Evolutionary conservation across 1,140 invertebrate genomes (phyloP), one percentile per base, ranked within the genome.

Genomic region (Pachyrhynchus sulphureomaculatus): DNA sequence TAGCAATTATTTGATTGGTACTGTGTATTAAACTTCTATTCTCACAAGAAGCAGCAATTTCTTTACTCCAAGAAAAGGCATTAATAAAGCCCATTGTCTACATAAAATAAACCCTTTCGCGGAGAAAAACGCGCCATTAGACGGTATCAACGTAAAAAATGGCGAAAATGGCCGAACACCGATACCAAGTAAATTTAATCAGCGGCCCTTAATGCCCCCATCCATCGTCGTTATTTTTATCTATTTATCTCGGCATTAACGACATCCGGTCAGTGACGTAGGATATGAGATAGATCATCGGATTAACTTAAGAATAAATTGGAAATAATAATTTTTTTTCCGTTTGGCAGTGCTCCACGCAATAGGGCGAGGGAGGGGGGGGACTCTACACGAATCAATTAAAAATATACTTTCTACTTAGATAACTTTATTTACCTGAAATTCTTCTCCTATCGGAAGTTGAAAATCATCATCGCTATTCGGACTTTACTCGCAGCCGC

Each of bases 141-240:
- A 48, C 55, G 42, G 42, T 58, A 58, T 58, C 55, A 58, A 26
- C 21, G 44, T 58, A 58, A 58, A 58, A 58, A 58, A 58, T 58
- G 42, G 34, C 42, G 34, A 58, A 48, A 58, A 58, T 58, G 55
- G 55, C 55, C 44, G 55, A 58, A 58, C 55, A 58, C 55, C 55
- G 44, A 58, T 58, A 58, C 55, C 55, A 37, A 58, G 55, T 58
- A 48, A 58, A 58, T 58, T 58, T 58, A 58, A 58, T 58, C 55
- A 58, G 55, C 55, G 15, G 29, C 26, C 29, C 44, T 58, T 58
- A 58, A 58, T 58, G 55, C 42, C 55, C 55, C 48, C 55, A 58
- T 58, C 55, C 55, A 58, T 58, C 55, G 42, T 42, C 55, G 55
- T 26, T 42, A 58, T 58, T 58, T 58, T 58, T 44, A 58, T 58